Evolutionary conservation across 2,888 invertebrate species (phyloP), one percentile per base, ranked within the genome.

Genomic region (Cheiracanthium punctorium): DNA sequence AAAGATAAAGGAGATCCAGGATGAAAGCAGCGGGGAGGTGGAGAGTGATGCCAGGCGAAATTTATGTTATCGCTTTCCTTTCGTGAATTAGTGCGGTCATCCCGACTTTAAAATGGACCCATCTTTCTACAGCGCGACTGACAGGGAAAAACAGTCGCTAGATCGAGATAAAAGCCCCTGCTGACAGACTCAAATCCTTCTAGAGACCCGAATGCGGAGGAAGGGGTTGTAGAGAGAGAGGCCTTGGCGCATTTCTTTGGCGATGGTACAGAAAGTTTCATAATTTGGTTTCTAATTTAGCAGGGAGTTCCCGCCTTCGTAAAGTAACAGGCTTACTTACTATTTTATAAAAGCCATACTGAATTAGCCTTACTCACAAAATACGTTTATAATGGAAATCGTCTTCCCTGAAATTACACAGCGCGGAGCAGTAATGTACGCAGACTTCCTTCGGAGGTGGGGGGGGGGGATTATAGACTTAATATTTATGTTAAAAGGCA

Each of bases 31-130:
- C 7, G 7, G 24, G 2, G 58, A 24, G 58, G 58, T 28, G n/a
- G 24, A 72, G 58, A 41, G 32, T 52, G 74, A 32, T 65, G 58
- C 65, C 75, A 75, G 41, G 64, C 37, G 64, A 75, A 77, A 84
- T 82, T 82, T 82, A 82, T 82, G 82, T 77, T 84, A 84, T 84
- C 82, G 69, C 69, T 41, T 77, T 73, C 74, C 64, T 79, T 74
- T 70, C 70, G 84, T 85, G 69, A 79, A 74, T 79, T 85, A 85
- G 84, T 85, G 79, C 79, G 74, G 79, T 85, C 84, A 85, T 85
- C 75, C 24, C 70, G 74, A 79, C 74, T 79, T 80, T 76, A 74
- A 85, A 85, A 85, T 85, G 84, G 84, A 74, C 74, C 79, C 79
- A 85, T 85, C 79, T 85, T 58, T 85, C 79, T 74, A 29, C 84